Evolutionary conservation across 2,797 vertebrate species (phyloP), one percentile per base, ranked within the genome.

Genomic region (Poeciliopsis infans): DNA sequence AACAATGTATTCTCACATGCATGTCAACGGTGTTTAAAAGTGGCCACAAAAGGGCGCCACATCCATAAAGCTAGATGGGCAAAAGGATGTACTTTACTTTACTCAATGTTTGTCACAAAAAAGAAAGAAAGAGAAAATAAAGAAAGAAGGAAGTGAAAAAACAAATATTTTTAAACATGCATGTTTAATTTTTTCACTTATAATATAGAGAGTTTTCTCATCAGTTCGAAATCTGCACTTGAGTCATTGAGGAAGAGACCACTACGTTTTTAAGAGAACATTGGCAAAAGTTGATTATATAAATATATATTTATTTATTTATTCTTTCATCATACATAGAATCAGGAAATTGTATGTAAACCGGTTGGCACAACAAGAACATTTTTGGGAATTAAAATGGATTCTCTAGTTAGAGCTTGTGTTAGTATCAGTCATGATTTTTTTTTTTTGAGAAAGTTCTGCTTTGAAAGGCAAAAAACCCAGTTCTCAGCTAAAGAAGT

Each of bases 31-130:
- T 28, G 13, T 72, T 25, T 4, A 3, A 12, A 1, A 11, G 0
- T 20, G 33, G 61, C 85, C 92, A 90, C 86, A 45, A 5, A 92
- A 79, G 83, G 90, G 87, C 87, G 81, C 73, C 68, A 79, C 36
- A 76, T 39, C 8, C 81, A 77, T 15, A 51, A n/a, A 75, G 18
- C 23, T 23, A 55, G 39, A 43, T 25, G 2, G 18, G 20, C 39
- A 43, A 70, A 46, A 28, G 16, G 5, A 5, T 45, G 36, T 64
- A 46, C 13, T n/a, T 23, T 39, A 20, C 59, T 64, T 20, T 16
- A 20, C 2, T 64, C 16, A 64, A 36, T 18, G 64, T 70, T 41
- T 13, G 7, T 13, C 23, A 41, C 3, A 5, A 41, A n/a, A 36
- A 68, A 43, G 4, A 6, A 36, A 66, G 16, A 39, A 36, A 61